These are phyloP conservation scores for Parapsyche elsis DNA, from an alignment of 1,140 invertebrate genomes.

Conservation along the genomic window DNA sequence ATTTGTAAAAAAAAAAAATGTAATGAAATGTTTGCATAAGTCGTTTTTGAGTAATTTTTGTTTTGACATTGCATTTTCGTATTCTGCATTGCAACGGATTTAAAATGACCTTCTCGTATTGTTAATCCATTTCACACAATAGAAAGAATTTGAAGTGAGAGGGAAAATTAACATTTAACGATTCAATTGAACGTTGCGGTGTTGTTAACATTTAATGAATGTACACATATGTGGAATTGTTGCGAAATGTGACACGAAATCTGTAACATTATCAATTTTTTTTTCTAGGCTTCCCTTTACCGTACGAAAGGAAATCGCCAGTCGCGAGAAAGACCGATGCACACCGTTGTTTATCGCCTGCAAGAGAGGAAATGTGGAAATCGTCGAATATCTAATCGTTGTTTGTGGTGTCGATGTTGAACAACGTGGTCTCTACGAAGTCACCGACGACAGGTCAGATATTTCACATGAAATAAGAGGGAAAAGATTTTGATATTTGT, in stretches of 20 bases:
- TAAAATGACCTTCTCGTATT: neutral
- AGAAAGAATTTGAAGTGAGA: neutral
- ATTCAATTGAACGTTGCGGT: neutral
- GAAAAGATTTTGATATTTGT: neutral
- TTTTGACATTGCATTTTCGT: too few species aligned
- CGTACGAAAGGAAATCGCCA: conserved; percentile 73
- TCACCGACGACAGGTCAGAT: conserved; percentile 69
- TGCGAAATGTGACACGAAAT: neutral
- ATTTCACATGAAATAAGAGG: too few species aligned
- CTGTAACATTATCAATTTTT: conserved; percentile 4
- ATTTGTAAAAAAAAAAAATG: too few species aligned
- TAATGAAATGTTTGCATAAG: too few species aligned
- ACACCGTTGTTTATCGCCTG: conserved; percentile 89
- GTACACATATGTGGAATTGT: neutral
- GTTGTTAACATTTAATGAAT: neutral
- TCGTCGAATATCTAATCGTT: conserved; percentile 88
- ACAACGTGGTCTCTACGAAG: conserved; percentile 82
- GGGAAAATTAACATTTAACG: neutral
- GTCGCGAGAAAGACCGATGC: conserved; percentile 78
- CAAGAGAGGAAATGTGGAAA: conserved; percentile 85
- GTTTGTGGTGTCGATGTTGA: conserved; percentile 87
- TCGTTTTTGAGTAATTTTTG: too few species aligned
- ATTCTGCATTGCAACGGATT: neutral
- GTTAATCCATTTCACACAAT: neutral
- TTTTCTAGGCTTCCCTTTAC: conserved; percentile 63